These are phyloP conservation scores for Balanococcus diminutus DNA, from an alignment of 2,888 invertebrate species.

Conservation along the genomic window DNA sequence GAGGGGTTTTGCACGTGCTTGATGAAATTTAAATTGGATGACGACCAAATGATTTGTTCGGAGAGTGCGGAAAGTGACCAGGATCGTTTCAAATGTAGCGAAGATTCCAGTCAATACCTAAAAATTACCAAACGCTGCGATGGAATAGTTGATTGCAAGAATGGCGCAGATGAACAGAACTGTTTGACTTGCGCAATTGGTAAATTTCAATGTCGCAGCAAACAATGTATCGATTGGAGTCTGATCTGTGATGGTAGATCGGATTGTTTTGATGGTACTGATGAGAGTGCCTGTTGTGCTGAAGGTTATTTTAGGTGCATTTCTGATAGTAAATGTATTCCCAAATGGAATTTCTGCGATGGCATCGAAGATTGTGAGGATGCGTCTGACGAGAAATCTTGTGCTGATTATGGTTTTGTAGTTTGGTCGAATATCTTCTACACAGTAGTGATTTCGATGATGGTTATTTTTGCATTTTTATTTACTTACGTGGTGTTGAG, in stretches of 20 bases:
- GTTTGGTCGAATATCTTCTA: no score
- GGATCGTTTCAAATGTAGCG: conserved; percentile 75
- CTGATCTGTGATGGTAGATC: conserved; percentile 77
- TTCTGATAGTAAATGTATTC: conserved; percentile 72
- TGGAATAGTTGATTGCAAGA: conserved; percentile 80
- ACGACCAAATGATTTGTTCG: conserved; percentile 67
- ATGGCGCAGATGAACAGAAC: conserved; percentile 80
- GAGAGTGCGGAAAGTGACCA: conserved; percentile 73
- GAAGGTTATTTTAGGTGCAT: conserved; percentile 23
- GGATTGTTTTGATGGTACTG: conserved; percentile 81
- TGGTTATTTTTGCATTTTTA: no score
- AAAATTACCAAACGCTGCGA: conserved; percentile 73
- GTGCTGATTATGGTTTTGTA: no score
- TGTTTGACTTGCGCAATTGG: conserved; percentile 70
- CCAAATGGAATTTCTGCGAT: conserved; percentile 74
- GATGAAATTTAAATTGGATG: conserved; percentile 67
- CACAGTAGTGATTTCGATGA: no score
- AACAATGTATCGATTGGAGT: conserved; percentile 73
- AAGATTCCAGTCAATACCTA: conserved; percentile 69
- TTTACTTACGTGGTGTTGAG: no score
- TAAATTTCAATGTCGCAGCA: conserved; percentile 71
- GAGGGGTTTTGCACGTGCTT: conserved; percentile 82
- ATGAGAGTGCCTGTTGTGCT: conserved; percentile 67
- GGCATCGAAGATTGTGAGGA: conserved; percentile 79
- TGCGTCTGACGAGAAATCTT: conserved; percentile 73